These are phyloP conservation scores for Ochropacha duplaris DNA, from an alignment of 2,888 invertebrate species.

Conservation along the genomic window DNA sequence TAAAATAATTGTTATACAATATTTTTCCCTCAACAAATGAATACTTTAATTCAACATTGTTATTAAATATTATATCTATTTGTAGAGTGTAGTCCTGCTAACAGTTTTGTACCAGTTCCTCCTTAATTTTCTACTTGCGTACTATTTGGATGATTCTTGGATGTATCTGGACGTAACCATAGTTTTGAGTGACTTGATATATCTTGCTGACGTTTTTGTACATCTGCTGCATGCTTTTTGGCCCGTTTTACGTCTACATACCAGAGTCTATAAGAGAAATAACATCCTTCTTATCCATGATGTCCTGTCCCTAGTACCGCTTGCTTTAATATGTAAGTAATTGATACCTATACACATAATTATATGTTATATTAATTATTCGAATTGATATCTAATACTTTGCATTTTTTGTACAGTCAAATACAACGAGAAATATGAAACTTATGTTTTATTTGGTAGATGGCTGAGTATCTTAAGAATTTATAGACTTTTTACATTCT, in stretches of 20 bases:
- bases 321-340: constrained; percentile 55
- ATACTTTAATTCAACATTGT: too few relatives aligned
- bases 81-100: constrained; percentile 51
- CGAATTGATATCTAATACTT: background rate
- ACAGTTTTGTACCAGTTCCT: constrained; percentile 52
- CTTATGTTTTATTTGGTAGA: constrained; percentile 37
- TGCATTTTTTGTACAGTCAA: constrained; percentile 33
- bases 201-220: constrained; percentile 46
- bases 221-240: constrained; percentile 58
- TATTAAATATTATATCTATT: constrained; percentile 12
- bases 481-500: constrained; percentile 56
- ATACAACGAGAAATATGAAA: constrained; percentile 21
- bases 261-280: constrained; percentile 55
- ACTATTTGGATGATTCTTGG: constrained; percentile 35
- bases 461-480: constrained; percentile 64
- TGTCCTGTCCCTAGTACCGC: constrained; percentile 47
- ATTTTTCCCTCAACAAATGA: too few relatives aligned
- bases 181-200: constrained; percentile 45
- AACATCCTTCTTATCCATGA: constrained; percentile 47
- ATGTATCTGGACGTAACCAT: constrained; percentile 37
- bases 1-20: too few relatives aligned
- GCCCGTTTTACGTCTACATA: constrained; percentile 56
- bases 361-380: background rate
- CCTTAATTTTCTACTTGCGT: constrained; percentile 50
- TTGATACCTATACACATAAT: background rate